Conservation (phyloP, 2,888 invertebrate species). For the Sinodicranocentrus sp. region DNA sequence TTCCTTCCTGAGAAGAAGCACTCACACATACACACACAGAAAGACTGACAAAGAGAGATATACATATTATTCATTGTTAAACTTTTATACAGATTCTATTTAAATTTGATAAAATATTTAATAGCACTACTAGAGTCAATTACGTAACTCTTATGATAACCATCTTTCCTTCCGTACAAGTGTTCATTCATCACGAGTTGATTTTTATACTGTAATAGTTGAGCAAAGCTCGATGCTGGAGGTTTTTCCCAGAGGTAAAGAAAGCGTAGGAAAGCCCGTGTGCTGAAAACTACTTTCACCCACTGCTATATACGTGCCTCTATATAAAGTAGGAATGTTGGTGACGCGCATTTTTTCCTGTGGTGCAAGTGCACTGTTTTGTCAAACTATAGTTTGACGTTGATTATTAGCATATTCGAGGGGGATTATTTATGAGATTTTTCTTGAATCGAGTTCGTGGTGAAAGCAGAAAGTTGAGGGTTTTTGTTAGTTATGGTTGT, state of each 20-base stretch:
- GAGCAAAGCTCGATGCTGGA: too few relatives aligned
- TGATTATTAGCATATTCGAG: too few relatives aligned
- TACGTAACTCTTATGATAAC: not conserved
- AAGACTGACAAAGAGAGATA: constrained; percentile 39
- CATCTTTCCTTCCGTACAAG: not conserved
- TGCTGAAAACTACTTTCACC: constrained; percentile 33
- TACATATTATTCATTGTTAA: constrained; percentile 42
- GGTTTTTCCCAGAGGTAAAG: constrained; percentile 16
- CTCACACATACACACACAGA: constrained; percentile 35
- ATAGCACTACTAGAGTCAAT: not conserved
- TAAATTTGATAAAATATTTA: not conserved
- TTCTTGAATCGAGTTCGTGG: too few relatives aligned
- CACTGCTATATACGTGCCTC: too few relatives aligned
- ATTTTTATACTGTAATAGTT: too few relatives aligned
- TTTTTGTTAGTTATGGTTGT: too few relatives aligned
- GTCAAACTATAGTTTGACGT: too few relatives aligned
- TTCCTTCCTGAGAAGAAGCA: constrained; percentile 43
- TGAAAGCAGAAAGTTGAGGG: constrained; percentile 1
- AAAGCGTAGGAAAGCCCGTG: constrained; percentile 63
- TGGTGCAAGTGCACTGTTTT: not conserved
- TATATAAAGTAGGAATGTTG: too few relatives aligned
- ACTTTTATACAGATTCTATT: constrained; percentile 8
- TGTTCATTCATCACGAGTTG: too few relatives aligned
- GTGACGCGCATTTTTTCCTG: not conserved
- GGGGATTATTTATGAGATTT: too few relatives aligned